Conservation (phyloP, 2,113 vertebrate species). For the Todiramphus saurophagus region DNA sequence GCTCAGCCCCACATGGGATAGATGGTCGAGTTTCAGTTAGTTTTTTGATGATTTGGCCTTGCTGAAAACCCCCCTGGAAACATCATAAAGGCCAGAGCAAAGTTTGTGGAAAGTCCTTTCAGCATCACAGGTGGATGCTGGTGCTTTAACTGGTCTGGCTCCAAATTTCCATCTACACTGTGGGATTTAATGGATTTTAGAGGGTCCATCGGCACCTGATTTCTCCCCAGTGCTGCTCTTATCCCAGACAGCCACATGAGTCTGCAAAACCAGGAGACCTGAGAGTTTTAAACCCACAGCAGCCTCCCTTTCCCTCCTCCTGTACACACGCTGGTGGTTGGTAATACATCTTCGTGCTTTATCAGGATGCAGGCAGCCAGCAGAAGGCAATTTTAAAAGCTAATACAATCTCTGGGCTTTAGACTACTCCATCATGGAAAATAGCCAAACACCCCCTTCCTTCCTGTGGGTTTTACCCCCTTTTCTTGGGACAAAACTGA, state of each 20-base stretch:
- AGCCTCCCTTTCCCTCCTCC: not conserved
- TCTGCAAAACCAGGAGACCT: not conserved
- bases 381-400: not conserved
- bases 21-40: fast-evolving
- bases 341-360: not conserved
- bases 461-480: not conserved
- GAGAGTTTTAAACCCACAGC: too few species aligned
- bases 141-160: not conserved
- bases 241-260: fast-evolving
- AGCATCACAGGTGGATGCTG: not conserved
- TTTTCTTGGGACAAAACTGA: not conserved
- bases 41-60: not conserved
- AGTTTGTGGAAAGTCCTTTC: not conserved
- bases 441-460: not conserved
- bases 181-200: not conserved
- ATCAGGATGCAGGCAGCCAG: not conserved
- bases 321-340: fast-evolving
- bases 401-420: not conserved
- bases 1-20: fast-evolving
- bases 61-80: not conserved
- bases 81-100: fast-evolving
- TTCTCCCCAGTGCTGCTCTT: not conserved
- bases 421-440: not conserved
- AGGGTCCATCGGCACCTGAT: not conserved
- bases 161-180: not conserved